Evolutionary conservation across 2,888 invertebrate genomes (phyloP).

Genomic region (Phortica magna): DNA sequence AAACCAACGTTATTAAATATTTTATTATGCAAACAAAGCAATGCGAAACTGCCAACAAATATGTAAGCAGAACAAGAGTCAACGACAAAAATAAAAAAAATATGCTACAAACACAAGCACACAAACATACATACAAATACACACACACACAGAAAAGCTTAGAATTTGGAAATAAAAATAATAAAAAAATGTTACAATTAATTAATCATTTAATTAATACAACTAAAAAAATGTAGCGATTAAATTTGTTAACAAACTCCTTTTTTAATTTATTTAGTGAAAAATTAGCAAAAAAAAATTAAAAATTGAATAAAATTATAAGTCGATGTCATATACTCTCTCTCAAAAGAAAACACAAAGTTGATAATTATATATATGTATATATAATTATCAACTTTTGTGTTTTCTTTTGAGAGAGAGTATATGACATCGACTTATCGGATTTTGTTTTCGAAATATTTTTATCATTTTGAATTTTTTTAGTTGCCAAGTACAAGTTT

Average conservation of each 20-base stretch:
- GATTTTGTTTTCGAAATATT: conserved; percentile 24
- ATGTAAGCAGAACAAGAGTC: neutral
- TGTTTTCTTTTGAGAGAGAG: conserved; percentile 19
- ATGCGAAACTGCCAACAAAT: neutral
- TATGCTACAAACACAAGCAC: conserved; percentile 33
- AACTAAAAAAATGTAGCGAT: conserved; percentile 12
- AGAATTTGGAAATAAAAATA: conserved; percentile 16
- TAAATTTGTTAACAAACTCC: neutral
- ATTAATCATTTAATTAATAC: conserved; percentile 39
- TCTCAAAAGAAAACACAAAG: conserved; percentile 18
- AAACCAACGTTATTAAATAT: neutral
- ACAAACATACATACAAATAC: conserved; percentile 37
- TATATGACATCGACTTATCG: conserved; percentile 19
- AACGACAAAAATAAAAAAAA: neutral
- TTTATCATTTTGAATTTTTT: neutral
- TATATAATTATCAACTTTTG: conserved; percentile 16
- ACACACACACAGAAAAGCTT: conserved; percentile 23
- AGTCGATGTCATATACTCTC: conserved; percentile 15
- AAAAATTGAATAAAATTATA: neutral
- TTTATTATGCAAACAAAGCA: conserved; percentile 14
- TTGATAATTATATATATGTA: neutral
- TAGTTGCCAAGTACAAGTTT: neutral
- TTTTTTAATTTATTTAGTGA: neutral
- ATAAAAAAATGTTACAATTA: conserved; percentile 28
- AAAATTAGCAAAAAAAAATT: conserved; percentile 18